Percentiles rank a stretch among this genome's conserved stretches.
phyloP scores from a whole-genome alignment of 2,113 vertebrate genomes.

The Coreoperca whiteheadi region DNA sequence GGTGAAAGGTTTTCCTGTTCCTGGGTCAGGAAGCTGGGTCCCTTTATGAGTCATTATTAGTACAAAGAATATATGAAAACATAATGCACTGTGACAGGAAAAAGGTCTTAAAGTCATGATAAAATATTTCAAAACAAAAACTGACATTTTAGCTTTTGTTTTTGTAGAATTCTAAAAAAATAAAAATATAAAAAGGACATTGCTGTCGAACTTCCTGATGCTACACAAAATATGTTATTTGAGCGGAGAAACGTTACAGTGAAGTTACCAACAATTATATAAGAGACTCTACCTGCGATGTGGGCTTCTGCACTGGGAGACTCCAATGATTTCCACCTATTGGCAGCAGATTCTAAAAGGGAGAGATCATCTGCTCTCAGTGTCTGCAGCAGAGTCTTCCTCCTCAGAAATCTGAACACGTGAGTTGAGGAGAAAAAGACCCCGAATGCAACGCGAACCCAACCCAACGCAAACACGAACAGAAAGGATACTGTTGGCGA shows the following conservation, averaged over 20 bases:
- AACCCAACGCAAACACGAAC: not conserved
- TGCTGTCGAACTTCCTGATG: too few species aligned
- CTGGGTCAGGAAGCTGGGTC: too few species aligned
- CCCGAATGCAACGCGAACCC: fast-evolving
- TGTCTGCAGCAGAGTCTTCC: constrained; percentile 82
- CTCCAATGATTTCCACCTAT: constrained; percentile 85
- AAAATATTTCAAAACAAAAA: not conserved
- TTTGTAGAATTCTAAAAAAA: too few species aligned
- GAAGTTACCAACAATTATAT: not conserved
- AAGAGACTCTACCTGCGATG: constrained; percentile 83
- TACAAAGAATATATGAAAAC: not conserved
- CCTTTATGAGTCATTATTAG: too few species aligned
- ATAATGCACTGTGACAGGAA: not conserved
- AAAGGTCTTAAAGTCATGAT: not conserved
- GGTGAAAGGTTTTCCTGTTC: too few species aligned
- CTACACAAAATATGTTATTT: not conserved
- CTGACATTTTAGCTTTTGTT: not conserved
- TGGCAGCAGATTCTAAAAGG: constrained; percentile 81
- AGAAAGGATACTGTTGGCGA: constrained; percentile 88
- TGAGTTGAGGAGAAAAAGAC: constrained; percentile 59
- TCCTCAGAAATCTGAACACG: constrained; percentile 85
- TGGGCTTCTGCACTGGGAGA: constrained; percentile 70
- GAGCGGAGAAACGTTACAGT: not conserved
- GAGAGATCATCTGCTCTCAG: constrained; percentile 79
- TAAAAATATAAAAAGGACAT: too few species aligned